Base-by-base conservation (phyloP, 2,797 vertebrate species). In the Epinephelus awoara region DNA sequence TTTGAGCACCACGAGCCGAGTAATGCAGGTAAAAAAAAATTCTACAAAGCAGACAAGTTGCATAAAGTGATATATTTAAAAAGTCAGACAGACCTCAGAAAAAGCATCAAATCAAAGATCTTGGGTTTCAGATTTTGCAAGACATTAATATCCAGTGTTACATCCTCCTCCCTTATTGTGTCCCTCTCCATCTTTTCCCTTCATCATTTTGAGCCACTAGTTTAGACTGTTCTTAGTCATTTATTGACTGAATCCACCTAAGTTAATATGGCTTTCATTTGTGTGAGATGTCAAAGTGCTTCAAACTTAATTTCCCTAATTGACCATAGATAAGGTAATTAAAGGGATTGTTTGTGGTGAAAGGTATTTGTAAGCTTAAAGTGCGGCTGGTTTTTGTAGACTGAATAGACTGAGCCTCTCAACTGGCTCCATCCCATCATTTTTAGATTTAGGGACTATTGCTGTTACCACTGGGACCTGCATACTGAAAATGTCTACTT, bases 201-300 rank as follows among this genome's bases (percentile, higher is more conserved):
- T 62, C 59, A 51, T 79, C 56, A 13, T 50, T 50, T 14, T 27
- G 14, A 65, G 5, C 15, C 5, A 75, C 51, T 52, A 66, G 21
- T 44, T 34, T 19, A 71, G 19, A 54, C 0, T 0, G 46, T 52
- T 18, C 8, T 1, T 34, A 29, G 4, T 64, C 4, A 52, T 40
- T 55, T 57, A 46, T 58, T 40, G 1, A 40, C 15, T n/a, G 18
- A 21, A 51, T 58, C 38, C 25, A 44, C 50, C 19, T 25, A 2
- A 47, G 51, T 44, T 25, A 46, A 56, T 9, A 21, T 29, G 14
- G 34, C 34, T 34, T 19, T 54, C 1, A 40, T 58, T 66, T 12
- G 42, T 57, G 46, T 50, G 3, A 29, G 10, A 17, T 55, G 49
- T 65, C 6, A 44, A 72, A 64, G 42, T 59, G n/a, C 47, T 15